phyloP scores from a whole-genome alignment of 2,888 invertebrate genomes.

The Orchesella flavescens region DNA sequence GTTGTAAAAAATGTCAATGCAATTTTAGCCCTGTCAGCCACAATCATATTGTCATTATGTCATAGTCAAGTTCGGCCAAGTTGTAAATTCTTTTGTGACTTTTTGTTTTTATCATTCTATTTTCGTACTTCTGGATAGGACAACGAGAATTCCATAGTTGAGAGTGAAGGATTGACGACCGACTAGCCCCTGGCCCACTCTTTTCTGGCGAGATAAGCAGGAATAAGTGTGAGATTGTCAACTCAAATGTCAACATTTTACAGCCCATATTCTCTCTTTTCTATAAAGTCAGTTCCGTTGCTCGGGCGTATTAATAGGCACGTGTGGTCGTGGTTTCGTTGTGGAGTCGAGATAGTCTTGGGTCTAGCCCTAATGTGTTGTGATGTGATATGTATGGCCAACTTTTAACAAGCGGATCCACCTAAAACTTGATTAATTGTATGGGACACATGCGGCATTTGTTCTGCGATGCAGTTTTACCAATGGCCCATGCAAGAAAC shows the following conservation, averaged over 20 bases:
- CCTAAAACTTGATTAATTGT: not conserved
- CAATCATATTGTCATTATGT: not conserved
- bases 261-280: not conserved
- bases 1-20: no score
- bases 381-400: not conserved
- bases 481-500: no score
- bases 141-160: not conserved
- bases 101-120: not conserved
- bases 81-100: not conserved
- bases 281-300: not conserved
- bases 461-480: no score
- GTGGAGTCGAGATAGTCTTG: not conserved
- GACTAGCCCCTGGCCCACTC: slow-evolving; percentile 12
- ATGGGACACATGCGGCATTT: not conserved
- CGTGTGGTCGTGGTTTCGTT: not conserved
- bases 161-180: not conserved
- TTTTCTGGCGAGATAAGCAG: not conserved
- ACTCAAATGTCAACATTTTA: no score
- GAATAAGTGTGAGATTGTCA: not conserved
- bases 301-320: not conserved
- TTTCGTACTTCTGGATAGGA: not conserved
- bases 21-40: not conserved
- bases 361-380: not conserved
- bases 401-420: not conserved
- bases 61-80: not conserved